These are phyloP conservation scores for Sericinus montela DNA, from an alignment of 2,888 invertebrate genomes.

Conservation along the genomic window DNA sequence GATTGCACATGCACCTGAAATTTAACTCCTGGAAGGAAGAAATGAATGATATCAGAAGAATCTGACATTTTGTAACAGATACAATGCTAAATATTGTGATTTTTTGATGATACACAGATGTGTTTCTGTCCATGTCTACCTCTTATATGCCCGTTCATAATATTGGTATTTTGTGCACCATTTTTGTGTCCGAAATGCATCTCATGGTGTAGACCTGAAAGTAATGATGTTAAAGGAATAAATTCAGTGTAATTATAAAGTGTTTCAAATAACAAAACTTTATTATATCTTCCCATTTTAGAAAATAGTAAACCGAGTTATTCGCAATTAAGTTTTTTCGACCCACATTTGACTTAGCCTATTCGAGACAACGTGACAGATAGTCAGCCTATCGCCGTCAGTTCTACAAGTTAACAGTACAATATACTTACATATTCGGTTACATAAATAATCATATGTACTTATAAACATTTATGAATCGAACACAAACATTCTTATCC, in stretches of 20 bases:
- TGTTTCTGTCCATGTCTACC: conserved; percentile 13
- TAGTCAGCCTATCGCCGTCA: too few relatives aligned
- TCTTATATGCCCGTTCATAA: conserved; percentile 9
- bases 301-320: too few relatives aligned
- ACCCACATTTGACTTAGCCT: too few relatives aligned
- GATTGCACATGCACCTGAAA: conserved; percentile 2
- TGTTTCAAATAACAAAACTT: too few relatives aligned
- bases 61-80: background rate
- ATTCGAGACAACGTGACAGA: too few relatives aligned
- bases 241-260: background rate
- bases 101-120: background rate
- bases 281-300: too few relatives aligned
- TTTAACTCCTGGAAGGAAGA: background rate
- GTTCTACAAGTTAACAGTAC: too few relatives aligned
- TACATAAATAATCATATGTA: too few relatives aligned
- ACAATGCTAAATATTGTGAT: background rate
- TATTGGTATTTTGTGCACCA: conserved; percentile 6
- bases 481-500: too few relatives aligned
- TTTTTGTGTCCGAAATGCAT: conserved; percentile 13
- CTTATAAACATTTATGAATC: too few relatives aligned
- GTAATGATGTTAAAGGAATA: background rate
- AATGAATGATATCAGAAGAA: background rate
- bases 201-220: background rate
- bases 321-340: too few relatives aligned
- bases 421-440: too few relatives aligned